A percentile compares a stretch with the other conserved stretches of the same genome.
These are phyloP conservation scores for Cepaea hortensis DNA, from an alignment of 2,888 invertebrate genomes.

Conservation along the genomic window DNA sequence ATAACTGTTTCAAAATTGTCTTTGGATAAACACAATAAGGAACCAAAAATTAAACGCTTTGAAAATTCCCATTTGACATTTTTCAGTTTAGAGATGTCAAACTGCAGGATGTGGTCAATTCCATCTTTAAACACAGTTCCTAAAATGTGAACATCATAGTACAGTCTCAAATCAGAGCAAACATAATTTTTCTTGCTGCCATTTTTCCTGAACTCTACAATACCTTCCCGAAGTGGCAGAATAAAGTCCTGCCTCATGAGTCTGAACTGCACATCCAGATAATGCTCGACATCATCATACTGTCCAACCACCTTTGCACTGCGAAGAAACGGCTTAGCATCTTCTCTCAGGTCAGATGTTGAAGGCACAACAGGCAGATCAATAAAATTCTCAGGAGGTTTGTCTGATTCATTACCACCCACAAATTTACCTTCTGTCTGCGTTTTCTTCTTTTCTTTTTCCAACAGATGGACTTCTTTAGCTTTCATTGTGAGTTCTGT, in stretches of 20 bases:
- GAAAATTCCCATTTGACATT: slow-evolving; percentile 76
- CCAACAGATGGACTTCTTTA: slow-evolving; percentile 35
- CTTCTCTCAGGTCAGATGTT: slow-evolving; percentile 70
- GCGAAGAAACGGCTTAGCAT: slow-evolving; percentile 77
- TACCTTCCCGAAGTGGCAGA: slow-evolving; percentile 84
- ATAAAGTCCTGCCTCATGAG: slow-evolving; percentile 88
- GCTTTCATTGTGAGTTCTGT: neutral
- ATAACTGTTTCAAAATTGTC: slow-evolving; percentile 84
- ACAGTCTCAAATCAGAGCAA: slow-evolving; percentile 50
- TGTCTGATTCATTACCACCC: slow-evolving; percentile 60
- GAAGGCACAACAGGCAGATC: slow-evolving; percentile 73
- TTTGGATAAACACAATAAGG: slow-evolving; percentile 84
- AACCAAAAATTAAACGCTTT: slow-evolving; percentile 84
- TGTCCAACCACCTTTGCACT: slow-evolving; percentile 82
- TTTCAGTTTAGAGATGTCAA: slow-evolving; percentile 56
- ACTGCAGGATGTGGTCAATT: slow-evolving; percentile 63
- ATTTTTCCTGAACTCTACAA: slow-evolving; percentile 78
- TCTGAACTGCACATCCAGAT: slow-evolving; percentile 86
- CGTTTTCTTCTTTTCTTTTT: slow-evolving; percentile 16
- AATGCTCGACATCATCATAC: slow-evolving; percentile 83
- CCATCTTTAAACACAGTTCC: slow-evolving; percentile 62
- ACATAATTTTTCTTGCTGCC: slow-evolving; percentile 11
- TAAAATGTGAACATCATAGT: slow-evolving; percentile 66
- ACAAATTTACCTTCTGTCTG: neutral
- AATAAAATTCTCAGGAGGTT: slow-evolving; percentile 77